A percentile compares a stretch with the other conserved stretches of the same genome.
phyloP scores from a whole-genome alignment of 2,888 invertebrate species.

The Drosophila mimetica region DNA sequence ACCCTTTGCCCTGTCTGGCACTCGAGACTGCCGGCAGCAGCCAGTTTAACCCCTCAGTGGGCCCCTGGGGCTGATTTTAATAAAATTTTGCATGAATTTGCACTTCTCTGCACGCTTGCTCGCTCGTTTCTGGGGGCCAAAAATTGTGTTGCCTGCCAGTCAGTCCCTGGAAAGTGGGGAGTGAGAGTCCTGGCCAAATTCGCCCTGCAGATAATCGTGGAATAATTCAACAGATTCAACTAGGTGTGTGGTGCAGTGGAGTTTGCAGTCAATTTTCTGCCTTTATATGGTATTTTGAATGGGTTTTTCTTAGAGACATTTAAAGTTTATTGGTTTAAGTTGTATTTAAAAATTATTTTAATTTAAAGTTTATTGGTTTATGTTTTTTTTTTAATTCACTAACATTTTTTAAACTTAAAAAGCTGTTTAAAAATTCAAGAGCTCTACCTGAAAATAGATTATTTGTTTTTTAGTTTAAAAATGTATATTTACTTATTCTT shows the following conservation, averaged over 20 bases:
- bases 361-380: no score
- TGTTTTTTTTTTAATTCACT: no score
- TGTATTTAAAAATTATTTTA: no score
- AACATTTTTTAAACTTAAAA: no score
- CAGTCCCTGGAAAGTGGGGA: background rate
- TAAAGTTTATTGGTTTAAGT: no score
- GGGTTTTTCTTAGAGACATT: background rate
- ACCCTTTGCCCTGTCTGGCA: conserved; percentile 12
- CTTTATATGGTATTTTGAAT: background rate
- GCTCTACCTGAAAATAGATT: no score
- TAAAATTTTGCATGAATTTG: conserved; percentile 67
- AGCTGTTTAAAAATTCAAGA: no score
- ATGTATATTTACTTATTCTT: no score
- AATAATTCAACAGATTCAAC: conserved; percentile 20
- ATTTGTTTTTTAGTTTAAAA: no score
- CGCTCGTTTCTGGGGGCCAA: background rate
- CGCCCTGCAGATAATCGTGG: conserved; percentile 11
- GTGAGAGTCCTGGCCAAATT: conserved; percentile 4
- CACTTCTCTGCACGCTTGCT: conserved; percentile 32
- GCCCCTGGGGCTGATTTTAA: conserved; percentile 45
- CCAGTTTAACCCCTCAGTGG: conserved; percentile 7
- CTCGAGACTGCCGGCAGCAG: conserved; percentile 34
- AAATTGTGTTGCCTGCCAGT: conserved; percentile 12
- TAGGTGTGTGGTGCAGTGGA: background rate
- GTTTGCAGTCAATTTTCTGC: background rate